Conservation (phyloP, 2,888 invertebrate species). For the Apantesis nais region DNA sequence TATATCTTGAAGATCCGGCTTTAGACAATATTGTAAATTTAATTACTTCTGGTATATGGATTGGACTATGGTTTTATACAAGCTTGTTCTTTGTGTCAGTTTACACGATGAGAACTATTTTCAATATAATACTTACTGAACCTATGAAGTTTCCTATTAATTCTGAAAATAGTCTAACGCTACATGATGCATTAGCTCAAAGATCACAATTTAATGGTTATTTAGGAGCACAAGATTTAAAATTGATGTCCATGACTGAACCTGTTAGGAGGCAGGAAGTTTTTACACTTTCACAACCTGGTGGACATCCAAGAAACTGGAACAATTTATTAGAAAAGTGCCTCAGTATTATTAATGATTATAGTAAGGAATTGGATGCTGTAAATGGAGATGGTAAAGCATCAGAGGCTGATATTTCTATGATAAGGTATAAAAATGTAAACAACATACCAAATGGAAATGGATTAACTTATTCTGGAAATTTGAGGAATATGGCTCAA, state of each 20-base stretch:
- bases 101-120: conserved; percentile 89
- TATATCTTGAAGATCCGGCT: conserved; percentile 82
- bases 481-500: conserved; percentile 72
- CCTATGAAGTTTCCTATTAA: conserved; percentile 88
- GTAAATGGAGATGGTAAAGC: conserved; percentile 71
- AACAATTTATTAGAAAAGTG: conserved; percentile 88
- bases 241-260: conserved; percentile 88
- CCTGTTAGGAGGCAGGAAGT: conserved; percentile 86
- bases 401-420: conserved; percentile 52
- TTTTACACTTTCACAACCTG: conserved; percentile 91
- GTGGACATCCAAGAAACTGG: conserved; percentile 96
- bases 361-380: conserved; percentile 87
- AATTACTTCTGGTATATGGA: conserved; percentile 79
- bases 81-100: conserved; percentile 89
- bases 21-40: conserved; percentile 80
- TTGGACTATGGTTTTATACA: conserved; percentile 89
- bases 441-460: conserved; percentile 54
- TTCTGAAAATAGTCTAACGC: conserved; percentile 76
- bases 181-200: conserved; percentile 87
- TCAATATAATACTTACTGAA: conserved; percentile 90
- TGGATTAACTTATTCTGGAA: conserved; percentile 55
- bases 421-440: conserved; percentile 44
- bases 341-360: conserved; percentile 87
- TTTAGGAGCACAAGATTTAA: conserved; percentile 91
- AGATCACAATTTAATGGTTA: conserved; percentile 90